phyloP scores from a whole-genome alignment of 2,888 invertebrate genomes.

The Thumatha senex region DNA sequence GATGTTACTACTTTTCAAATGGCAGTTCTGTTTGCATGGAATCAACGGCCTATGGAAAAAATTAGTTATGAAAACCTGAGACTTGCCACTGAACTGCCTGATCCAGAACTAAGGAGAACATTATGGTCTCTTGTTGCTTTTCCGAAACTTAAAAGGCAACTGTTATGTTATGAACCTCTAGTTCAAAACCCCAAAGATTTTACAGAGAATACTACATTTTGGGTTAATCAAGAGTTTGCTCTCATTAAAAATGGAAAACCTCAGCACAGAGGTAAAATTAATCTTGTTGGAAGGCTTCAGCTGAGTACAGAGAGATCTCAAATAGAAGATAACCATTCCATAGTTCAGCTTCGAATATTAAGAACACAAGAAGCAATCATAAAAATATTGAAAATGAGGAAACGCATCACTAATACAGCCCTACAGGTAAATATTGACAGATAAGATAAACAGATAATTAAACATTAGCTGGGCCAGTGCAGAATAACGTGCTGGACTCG shows the following conservation, averaged over 20 bases:
- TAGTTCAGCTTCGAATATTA: slow-evolving; percentile 97
- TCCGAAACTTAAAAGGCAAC: slow-evolving; percentile 97
- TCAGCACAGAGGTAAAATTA: slow-evolving; percentile 97
- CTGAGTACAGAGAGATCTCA: slow-evolving; percentile 97
- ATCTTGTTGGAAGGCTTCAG: slow-evolving; percentile 97
- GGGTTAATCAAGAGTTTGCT: slow-evolving; percentile 99
- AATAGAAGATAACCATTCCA: slow-evolving; percentile 99
- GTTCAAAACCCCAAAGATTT: slow-evolving; percentile 97
- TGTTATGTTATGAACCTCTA: slow-evolving; percentile 91
- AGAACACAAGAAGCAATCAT: slow-evolving; percentile 98
- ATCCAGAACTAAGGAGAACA: slow-evolving; percentile 96
- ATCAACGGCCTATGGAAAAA: slow-evolving; percentile 95
- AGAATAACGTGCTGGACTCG: no score
- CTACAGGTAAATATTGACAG: slow-evolving; percentile 86
- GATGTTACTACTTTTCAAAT: slow-evolving; percentile 99
- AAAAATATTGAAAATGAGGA: slow-evolving; percentile 99
- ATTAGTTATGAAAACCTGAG: slow-evolving; percentile 98
- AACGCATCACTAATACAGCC: slow-evolving; percentile 95
- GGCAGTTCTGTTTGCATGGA: slow-evolving; percentile 99
- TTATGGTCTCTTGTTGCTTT: slow-evolving; percentile 98
- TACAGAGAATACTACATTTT: slow-evolving; percentile 95
- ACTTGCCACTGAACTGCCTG: slow-evolving; percentile 97
- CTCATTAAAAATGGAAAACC: slow-evolving; percentile 96
- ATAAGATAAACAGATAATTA: not conserved
- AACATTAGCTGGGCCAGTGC: not conserved